Evolutionary conservation across 2,888 invertebrate genomes (phyloP).

Genomic region (Rhimphoctona megacephalus): DNA sequence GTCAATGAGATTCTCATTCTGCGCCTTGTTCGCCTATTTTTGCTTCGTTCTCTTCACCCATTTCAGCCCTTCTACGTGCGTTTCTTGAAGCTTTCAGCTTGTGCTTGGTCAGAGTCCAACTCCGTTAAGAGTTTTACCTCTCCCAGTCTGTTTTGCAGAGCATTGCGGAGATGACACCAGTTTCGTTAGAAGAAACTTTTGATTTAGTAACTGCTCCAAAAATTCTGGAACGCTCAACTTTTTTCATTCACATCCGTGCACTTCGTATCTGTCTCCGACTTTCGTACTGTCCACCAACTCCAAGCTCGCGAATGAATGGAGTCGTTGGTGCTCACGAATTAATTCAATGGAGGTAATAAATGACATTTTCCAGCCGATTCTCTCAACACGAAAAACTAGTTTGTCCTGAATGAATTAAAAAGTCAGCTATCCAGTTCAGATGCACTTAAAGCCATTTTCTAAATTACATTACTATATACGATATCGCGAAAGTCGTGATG

Average conservation of each 20-base stretch:
- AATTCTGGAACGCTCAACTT: conserved; percentile 56
- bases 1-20: conserved; percentile 71
- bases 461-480: background rate
- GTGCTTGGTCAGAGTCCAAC: conserved; percentile 62
- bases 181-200: conserved; percentile 55
- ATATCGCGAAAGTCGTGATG: background rate
- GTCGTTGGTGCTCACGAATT: conserved; percentile 60
- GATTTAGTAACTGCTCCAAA: conserved; percentile 26
- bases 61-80: conserved; percentile 55
- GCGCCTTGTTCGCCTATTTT: conserved; percentile 44
- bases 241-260: conserved; percentile 66
- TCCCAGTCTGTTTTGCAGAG: conserved; percentile 4
- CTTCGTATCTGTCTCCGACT: conserved; percentile 38
- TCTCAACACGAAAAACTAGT: background rate
- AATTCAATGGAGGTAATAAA: conserved; percentile 52
- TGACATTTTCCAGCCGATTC: conserved; percentile 42
- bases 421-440: conserved; percentile 2
- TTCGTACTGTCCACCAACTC: conserved; percentile 7
- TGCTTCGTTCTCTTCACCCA: conserved; percentile 40
- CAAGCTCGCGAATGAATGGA: conserved; percentile 40
- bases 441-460: background rate
- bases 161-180: conserved; percentile 24
- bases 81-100: conserved; percentile 47
- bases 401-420: conserved; percentile 5
- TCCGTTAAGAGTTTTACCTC: conserved; percentile 59